A percentile compares a stretch with the other conserved stretches of the same genome.
These are phyloP conservation scores for human DNA, from an alignment of 2,113 vertebrate genomes.

Conservation along the genomic window DNA sequence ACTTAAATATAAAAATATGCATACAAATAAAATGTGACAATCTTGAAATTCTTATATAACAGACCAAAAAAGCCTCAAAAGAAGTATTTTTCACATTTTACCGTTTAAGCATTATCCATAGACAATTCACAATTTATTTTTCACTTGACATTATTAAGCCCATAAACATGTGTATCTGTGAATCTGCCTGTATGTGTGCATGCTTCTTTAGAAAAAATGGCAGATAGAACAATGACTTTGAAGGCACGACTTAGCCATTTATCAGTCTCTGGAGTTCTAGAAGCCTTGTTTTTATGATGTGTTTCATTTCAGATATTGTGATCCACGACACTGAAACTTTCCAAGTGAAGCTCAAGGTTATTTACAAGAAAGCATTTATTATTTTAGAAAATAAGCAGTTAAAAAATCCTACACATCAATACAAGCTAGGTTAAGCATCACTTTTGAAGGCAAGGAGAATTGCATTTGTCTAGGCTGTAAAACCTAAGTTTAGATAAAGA, in stretches of 20 bases:
- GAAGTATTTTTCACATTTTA: background rate
- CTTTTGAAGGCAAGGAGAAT: constrained; percentile 66
- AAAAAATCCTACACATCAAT: background rate
- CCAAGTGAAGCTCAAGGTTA: constrained; percentile 34
- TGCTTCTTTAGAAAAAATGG: background rate
- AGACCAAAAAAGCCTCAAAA: background rate
- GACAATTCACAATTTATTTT: background rate
- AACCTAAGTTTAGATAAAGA: constrained; percentile 78
- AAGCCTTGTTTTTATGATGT: background rate
- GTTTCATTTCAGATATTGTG: background rate
- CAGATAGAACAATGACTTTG: background rate
- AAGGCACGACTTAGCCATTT: background rate
- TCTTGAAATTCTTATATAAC: background rate
- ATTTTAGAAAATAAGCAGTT: constrained; percentile 53
- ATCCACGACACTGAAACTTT: background rate
- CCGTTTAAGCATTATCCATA: background rate
- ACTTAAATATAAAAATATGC: background rate
- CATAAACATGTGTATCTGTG: background rate
- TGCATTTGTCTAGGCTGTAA: constrained; percentile 70
- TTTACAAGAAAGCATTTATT: constrained; percentile 42
- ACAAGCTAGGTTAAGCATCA: constrained; percentile 55
- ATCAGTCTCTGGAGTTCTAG: background rate
- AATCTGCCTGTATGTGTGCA: background rate
- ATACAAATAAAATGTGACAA: background rate
- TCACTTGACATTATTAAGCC: background rate